These are phyloP conservation scores for Azorinus chamasolen DNA, from an alignment of 2,888 invertebrate species.

Conservation along the genomic window DNA sequence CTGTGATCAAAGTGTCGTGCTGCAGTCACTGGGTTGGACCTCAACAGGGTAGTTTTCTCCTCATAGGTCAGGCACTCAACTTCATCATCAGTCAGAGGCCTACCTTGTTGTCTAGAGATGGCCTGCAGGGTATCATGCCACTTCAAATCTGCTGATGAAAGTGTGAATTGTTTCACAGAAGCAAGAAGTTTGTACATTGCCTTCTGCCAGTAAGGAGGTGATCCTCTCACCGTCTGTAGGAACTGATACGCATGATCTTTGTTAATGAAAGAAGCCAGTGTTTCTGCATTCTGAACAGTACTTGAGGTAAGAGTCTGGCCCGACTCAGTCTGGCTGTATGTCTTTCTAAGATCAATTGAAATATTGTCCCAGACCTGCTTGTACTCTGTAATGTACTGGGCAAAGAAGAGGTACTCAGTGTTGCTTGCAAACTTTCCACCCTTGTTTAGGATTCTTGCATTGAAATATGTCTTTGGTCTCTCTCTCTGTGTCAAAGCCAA, in stretches of 20 bases:
- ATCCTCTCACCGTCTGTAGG: slow-evolving; percentile 48
- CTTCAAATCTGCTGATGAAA: slow-evolving; percentile 58
- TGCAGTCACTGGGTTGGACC: slow-evolving; percentile 68
- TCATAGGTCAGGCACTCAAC: slow-evolving; percentile 57
- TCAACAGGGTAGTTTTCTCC: slow-evolving; percentile 53
- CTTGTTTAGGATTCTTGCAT: slow-evolving; percentile 45
- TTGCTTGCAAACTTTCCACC: slow-evolving; percentile 42
- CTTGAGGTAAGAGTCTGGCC: slow-evolving; percentile 17
- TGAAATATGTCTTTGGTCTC: slow-evolving; percentile 52
- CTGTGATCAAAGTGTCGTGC: slow-evolving; percentile 68
- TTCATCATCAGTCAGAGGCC: slow-evolving; percentile 37
- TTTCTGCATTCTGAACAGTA: slow-evolving; percentile 38
- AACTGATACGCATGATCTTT: slow-evolving; percentile 60
- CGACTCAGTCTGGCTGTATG: not conserved
- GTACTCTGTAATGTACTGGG: slow-evolving; percentile 48
- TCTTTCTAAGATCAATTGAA: slow-evolving; percentile 47
- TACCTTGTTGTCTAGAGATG: slow-evolving; percentile 57
- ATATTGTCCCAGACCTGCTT: slow-evolving; percentile 45
- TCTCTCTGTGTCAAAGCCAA: slow-evolving; percentile 48
- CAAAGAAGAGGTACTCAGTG: slow-evolving; percentile 53
- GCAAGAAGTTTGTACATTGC: slow-evolving; percentile 62
- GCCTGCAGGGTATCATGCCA: slow-evolving; percentile 67
- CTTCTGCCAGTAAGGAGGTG: slow-evolving; percentile 64
- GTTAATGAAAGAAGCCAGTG: slow-evolving; percentile 16
- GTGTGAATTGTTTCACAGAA: slow-evolving; percentile 57